Percentiles rank a stretch among this genome's conserved stretches.
Evolutionary conservation across 2,888 invertebrate genomes (phyloP).

Genomic region (Ormia ochracea): DNA sequence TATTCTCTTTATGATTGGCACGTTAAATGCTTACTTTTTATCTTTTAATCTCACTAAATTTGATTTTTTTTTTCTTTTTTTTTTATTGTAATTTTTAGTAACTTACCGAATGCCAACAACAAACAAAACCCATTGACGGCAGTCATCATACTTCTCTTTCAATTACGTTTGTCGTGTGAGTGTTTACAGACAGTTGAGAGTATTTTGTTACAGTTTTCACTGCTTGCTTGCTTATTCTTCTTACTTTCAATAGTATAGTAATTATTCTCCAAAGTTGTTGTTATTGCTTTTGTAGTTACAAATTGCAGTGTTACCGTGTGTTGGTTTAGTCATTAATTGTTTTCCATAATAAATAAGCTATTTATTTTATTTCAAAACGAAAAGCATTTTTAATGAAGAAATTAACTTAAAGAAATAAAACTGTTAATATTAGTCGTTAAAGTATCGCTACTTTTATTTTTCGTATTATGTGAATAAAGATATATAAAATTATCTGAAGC

Average conservation of each 20-base stretch:
- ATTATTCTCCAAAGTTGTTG: conserved; percentile 14
- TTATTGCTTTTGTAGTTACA: conserved; percentile 33
- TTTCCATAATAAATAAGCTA: conserved; percentile 2
- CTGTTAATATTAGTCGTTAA: no score
- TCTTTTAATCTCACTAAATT: background rate
- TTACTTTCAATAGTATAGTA: conserved; percentile 11
- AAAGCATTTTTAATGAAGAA: no score
- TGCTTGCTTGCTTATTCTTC: conserved; percentile 39
- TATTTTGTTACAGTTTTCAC: conserved; percentile 20
- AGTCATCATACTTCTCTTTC: conserved; percentile 55
- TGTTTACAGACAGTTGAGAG: conserved; percentile 24
- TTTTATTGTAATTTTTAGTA: no score
- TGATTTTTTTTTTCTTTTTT: background rate
- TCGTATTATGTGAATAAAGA: no score
- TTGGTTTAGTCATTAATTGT: conserved; percentile 10
- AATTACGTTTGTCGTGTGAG: background rate
- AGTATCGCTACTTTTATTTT: background rate
- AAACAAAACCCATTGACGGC: conserved; percentile 62
- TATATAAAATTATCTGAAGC: background rate
- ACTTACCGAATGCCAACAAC: conserved; percentile 64
- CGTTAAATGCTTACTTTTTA: no score
- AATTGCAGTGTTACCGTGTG: conserved; percentile 23
- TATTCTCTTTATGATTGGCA: no score
- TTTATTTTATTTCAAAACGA: background rate
- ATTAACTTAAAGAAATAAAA: no score